Evolutionary conservation across 1,140 invertebrate species (phyloP), one percentile per base, ranked within the genome.

Genomic region (Hydropsyche tenuis): DNA sequence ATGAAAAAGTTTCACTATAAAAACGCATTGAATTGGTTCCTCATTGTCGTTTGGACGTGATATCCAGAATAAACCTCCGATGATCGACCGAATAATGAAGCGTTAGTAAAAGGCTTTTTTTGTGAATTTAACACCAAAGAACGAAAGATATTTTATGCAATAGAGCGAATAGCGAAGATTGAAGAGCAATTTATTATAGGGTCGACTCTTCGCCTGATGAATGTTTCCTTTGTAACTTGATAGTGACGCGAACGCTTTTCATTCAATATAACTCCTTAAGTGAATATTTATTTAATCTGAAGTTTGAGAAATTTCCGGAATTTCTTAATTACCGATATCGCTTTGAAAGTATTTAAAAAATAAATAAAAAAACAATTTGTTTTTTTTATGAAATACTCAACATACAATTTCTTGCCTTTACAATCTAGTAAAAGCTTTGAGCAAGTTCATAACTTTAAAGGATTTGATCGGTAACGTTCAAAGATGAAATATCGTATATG

Each of bases 121-220:
- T 53, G 18, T 53, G 16, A 53, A 53, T 53, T 53, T 20, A 9
- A 18, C 48, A 20, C 48, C 48, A 2, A 18, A 53, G 16, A 53
- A 20, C n/a, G n/a, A 16, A 53, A 53, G 16, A 53, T 20, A 53
- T 53, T 53, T 53, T 18, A 53, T 53, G 30, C 9, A 37, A 53
- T 53, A 16, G 48, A 16, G 18, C 1, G 16, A 20, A 53, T 53
- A 20, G n/a, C 48, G 20, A 18, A 53, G 16, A 53, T 16, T 20
- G 20, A 53, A 53, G n/a, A 7, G 48, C 20, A 53, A 53, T 53
- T 53, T 53, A 53, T 53, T n/a, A 48, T 53, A n/a, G n/a, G 46
- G 9, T 18, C 7, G 48, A 53, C 9, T 53, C 30, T 20, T 53
- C 48, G n/a, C 48, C 20, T 53, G 16, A 53, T 20, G 20, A 53